Percentiles rank a stretch among this genome's conserved stretches.
Conservation (phyloP, 1,140 invertebrate species). For the Acromyrmex echinatior region DNA sequence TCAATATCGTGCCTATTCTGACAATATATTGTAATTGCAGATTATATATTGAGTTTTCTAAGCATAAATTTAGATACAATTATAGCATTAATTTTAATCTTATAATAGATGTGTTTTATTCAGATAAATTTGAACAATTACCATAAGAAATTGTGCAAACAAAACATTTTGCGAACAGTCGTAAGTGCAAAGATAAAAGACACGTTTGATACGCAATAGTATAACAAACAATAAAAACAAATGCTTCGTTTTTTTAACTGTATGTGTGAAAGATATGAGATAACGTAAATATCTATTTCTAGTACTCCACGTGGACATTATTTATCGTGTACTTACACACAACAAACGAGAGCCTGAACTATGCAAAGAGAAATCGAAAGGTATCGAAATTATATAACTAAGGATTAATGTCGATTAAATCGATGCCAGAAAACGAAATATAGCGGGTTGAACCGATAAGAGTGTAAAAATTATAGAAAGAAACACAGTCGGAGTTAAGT, state of each 20-base stretch:
- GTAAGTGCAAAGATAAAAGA: neutral
- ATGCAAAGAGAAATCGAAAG: conserved; percentile 45
- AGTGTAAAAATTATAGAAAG: conserved; percentile 72
- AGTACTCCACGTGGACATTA: neutral
- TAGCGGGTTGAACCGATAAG: conserved; percentile 51
- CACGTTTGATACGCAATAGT: neutral
- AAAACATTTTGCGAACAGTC: neutral
- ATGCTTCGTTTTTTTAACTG: neutral
- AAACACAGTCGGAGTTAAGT: conserved; percentile 73
- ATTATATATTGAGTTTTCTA: neutral
- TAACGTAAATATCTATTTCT: neutral
- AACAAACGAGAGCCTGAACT: conserved; percentile 28
- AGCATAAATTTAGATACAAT: neutral
- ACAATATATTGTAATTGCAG: neutral
- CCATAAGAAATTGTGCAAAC: neutral
- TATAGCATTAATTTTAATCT: neutral
- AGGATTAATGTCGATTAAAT: conserved; percentile 50
- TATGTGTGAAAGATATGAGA: neutral
- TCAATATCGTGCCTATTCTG: neutral
- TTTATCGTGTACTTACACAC: conserved; percentile 2
- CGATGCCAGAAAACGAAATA: conserved; percentile 25
- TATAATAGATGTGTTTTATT: neutral
- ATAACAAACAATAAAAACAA: neutral
- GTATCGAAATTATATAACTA: neutral
- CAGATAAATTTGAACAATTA: neutral